Percentiles rank a stretch among this genome's conserved stretches.
Conservation (phyloP, 2,113 vertebrate genomes). For the Cryptoleucopteryx plumbea region DNA sequence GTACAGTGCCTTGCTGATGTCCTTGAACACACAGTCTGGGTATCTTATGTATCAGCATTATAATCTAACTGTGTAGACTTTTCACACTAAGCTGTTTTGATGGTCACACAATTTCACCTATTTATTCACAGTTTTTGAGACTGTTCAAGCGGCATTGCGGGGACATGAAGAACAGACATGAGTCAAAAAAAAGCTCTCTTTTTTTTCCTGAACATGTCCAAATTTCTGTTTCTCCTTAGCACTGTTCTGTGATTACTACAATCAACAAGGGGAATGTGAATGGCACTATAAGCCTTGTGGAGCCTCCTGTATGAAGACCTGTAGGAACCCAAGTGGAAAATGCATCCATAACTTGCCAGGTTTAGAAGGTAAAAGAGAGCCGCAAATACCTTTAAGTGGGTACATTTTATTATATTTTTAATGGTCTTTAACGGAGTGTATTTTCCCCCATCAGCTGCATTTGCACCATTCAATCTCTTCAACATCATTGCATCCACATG, state of each 20-base stretch:
- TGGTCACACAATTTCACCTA: not conserved
- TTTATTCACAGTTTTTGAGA: not conserved
- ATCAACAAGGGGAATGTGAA: conserved; percentile 64
- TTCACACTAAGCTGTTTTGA: not conserved
- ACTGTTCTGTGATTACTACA: conserved; percentile 76
- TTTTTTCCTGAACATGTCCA: not conserved
- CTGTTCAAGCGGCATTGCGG: not conserved
- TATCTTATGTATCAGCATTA: not conserved
- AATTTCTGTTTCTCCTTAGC: conserved; percentile 42
- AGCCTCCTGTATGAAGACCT: conserved; percentile 71
- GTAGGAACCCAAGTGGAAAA: conserved; percentile 68
- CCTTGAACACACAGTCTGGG: not conserved
- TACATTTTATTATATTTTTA: not conserved
- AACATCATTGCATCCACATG: not conserved
- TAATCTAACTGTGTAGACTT: not conserved
- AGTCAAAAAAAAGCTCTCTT: not conserved
- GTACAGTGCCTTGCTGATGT: not conserved
- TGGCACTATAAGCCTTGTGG: conserved; percentile 78
- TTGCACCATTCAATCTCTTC: not conserved
- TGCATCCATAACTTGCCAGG: conserved; percentile 67
- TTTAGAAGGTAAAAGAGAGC: conserved; percentile 68
- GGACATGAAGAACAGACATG: not conserved
- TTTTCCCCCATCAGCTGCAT: not conserved
- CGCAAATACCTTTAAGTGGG: not conserved
- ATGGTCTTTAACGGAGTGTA: not conserved